A percentile compares a stretch with the other conserved stretches of the same genome.
These are phyloP conservation scores for Xyrauchen texanus DNA, from an alignment of 2,113 vertebrate genomes.

Conservation along the genomic window DNA sequence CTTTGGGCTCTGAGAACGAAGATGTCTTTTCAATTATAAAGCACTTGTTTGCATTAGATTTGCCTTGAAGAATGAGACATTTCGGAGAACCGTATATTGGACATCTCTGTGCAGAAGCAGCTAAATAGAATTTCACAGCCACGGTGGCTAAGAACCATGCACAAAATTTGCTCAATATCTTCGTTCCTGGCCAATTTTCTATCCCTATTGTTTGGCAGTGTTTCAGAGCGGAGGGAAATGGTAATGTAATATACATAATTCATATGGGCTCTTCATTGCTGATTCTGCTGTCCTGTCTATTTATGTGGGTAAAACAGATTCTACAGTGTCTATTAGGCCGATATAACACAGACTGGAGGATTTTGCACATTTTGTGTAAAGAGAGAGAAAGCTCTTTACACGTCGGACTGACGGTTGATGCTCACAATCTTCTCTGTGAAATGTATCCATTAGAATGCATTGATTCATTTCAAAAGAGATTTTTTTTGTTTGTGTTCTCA, in stretches of 20 bases:
- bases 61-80: constrained; percentile 75
- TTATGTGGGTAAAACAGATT: constrained; percentile 87
- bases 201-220: constrained; percentile 75
- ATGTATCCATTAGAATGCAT: constrained; percentile 7
- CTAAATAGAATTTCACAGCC: constrained; percentile 92
- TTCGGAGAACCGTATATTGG: constrained; percentile 80
- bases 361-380: constrained; percentile 74
- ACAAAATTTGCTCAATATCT: constrained; percentile 91
- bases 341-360: constrained; percentile 73
- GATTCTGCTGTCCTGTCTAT: constrained; percentile 82
- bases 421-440: constrained; percentile 6
- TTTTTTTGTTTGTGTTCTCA: neutral
- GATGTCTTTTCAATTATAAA: constrained; percentile 92
- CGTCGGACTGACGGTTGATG: neutral
- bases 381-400: constrained; percentile 57
- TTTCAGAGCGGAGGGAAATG: constrained; percentile 77
- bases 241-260: constrained; percentile 91
- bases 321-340: constrained; percentile 79
- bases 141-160: constrained; percentile 89
- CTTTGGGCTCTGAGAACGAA: constrained; percentile 81
- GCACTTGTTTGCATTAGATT: constrained; percentile 89
- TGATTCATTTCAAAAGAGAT: neutral
- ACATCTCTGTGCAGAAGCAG: constrained; percentile 79
- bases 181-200: constrained; percentile 84
- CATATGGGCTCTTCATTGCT: constrained; percentile 81